Percentiles rank a stretch among this genome's conserved stretches.
These are phyloP conservation scores for Apis laboriosa DNA, from an alignment of 1,140 invertebrate genomes.

Conservation along the genomic window DNA sequence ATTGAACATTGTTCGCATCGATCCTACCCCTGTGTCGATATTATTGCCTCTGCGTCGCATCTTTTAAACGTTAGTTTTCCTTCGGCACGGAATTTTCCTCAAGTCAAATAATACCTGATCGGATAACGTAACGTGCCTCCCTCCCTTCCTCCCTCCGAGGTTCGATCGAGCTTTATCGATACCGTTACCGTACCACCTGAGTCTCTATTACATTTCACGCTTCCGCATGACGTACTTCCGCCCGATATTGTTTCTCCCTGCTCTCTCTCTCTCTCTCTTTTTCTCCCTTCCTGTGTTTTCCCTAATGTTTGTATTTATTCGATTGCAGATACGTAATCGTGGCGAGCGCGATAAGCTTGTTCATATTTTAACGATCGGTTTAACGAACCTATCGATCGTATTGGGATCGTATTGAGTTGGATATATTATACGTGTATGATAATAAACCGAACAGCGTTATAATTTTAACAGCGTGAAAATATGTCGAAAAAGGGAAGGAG, in stretches of 20 bases:
- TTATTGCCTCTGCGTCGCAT: background rate
- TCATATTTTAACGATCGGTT: too few species aligned
- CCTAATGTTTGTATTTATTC: conserved; percentile 19
- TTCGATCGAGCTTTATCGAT: conserved; percentile 39
- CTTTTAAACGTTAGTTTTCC: conserved; percentile 9
- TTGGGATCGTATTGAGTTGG: too few species aligned
- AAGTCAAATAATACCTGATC: conserved; percentile 16
- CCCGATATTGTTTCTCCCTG: background rate
- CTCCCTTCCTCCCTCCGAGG: background rate
- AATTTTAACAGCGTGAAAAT: too few species aligned
- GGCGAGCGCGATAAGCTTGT: background rate
- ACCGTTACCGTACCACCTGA: conserved; percentile 19
- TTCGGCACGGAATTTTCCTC: background rate
- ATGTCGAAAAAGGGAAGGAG: too few species aligned
- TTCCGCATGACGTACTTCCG: background rate
- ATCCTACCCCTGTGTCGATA: background rate
- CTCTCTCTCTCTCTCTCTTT: too few species aligned
- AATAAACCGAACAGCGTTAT: too few species aligned
- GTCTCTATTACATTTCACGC: conserved; percentile 4
- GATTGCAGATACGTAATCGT: too few species aligned
- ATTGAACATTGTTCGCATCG: conserved; percentile 1
- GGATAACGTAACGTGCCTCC: conserved; percentile 17
- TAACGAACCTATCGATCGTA: too few species aligned
- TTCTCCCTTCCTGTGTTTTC: background rate
- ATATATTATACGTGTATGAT: too few species aligned